Evolutionary conservation across 2,888 invertebrate species (phyloP).

Genomic region (Morpho deidamia): DNA sequence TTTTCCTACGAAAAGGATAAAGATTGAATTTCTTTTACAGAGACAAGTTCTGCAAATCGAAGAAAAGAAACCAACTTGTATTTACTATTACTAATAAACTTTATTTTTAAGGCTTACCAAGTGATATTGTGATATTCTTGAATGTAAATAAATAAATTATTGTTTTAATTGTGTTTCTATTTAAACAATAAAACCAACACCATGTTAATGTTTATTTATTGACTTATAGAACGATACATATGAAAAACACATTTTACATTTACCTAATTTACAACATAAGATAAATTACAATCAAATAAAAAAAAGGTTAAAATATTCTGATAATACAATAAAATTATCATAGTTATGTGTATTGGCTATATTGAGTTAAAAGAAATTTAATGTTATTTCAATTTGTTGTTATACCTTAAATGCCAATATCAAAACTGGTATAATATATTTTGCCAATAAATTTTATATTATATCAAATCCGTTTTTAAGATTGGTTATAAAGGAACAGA

Average conservation of each 20-base stretch:
- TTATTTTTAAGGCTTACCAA: slow-evolving; percentile 21
- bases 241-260: slow-evolving; percentile 7
- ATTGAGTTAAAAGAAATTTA: too few relatives aligned
- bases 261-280: slow-evolving; percentile 8
- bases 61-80: slow-evolving; percentile 31
- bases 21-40: slow-evolving; percentile 53
- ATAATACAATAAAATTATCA: neutral
- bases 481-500: too few relatives aligned
- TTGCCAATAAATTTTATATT: too few relatives aligned
- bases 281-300: slow-evolving; percentile 1
- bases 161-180: slow-evolving; percentile 11
- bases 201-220: slow-evolving; percentile 9
- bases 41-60: slow-evolving; percentile 44
- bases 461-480: too few relatives aligned
- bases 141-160: slow-evolving; percentile 33
- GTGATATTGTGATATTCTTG: slow-evolving; percentile 30
- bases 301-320: neutral
- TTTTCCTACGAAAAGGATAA: too few relatives aligned
- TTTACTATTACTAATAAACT: slow-evolving; percentile 17
- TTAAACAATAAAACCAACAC: slow-evolving; percentile 2
- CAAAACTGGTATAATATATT: too few relatives aligned
- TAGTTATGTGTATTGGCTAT: too few relatives aligned
- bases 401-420: too few relatives aligned
- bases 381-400: too few relatives aligned
- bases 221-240: slow-evolving; percentile 5